phyloP scores from a whole-genome alignment of 1,140 invertebrate species.

The Ylistrum balloti region DNA sequence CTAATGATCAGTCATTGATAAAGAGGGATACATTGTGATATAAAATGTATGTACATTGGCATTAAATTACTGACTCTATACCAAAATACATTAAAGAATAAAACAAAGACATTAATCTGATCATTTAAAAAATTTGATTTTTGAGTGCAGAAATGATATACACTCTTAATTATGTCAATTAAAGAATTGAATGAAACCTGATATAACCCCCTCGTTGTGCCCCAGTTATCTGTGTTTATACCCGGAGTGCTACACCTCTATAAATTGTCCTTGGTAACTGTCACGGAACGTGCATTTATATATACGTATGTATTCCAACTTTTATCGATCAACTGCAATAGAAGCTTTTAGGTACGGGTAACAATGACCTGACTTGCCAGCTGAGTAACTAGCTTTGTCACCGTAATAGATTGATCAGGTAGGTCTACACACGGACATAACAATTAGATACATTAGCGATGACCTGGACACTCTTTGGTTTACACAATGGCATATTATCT shows the following conservation, averaged over 20 bases:
- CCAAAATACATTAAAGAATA: background rate
- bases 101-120: background rate
- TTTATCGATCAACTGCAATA: constrained; percentile 12
- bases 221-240: background rate
- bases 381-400: background rate
- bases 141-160: background rate
- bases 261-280: constrained; percentile 28
- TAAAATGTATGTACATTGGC: background rate
- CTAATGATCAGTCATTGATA: constrained; percentile 27
- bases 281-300: background rate
- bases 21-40: background rate
- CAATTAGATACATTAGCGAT: background rate
- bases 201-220: background rate
- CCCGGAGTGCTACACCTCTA: background rate
- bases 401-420: background rate
- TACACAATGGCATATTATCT: background rate
- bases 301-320: background rate
- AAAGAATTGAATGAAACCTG: background rate
- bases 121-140: background rate
- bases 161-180: background rate
- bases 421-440: background rate
- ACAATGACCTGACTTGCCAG: background rate
- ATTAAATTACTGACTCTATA: no score
- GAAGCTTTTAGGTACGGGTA: no score
- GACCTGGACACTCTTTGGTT: background rate